Percentiles rank a stretch among this genome's conserved stretches.
Evolutionary conservation across 2,113 vertebrate species (phyloP).

Genomic region (Meles meles): DNA sequence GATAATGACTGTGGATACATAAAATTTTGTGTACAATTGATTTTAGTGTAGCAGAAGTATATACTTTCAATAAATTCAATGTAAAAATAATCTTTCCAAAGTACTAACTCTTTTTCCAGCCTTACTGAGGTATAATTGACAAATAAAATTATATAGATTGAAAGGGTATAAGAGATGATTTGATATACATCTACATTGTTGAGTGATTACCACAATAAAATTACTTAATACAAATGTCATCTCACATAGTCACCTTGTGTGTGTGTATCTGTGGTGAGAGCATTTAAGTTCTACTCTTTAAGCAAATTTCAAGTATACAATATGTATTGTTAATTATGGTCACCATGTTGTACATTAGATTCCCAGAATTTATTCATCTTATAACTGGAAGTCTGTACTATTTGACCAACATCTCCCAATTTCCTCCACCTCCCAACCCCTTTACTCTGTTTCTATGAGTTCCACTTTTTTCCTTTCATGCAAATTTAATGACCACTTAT

Average conservation of each 20-base stretch:
- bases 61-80: neutral
- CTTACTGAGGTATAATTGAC: neutral
- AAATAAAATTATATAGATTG: neutral
- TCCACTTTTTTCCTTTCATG: neutral
- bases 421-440: no score
- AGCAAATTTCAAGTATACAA: neutral
- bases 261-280: neutral
- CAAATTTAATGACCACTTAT: neutral
- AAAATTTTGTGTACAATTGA: neutral
- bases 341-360: neutral
- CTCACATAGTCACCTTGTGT: neutral
- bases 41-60: neutral
- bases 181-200: neutral
- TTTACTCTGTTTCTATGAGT: neutral
- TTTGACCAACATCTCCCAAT: neutral
- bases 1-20: neutral
- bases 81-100: neutral
- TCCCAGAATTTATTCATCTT: neutral
- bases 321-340: neutral
- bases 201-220: neutral
- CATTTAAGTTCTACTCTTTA: neutral
- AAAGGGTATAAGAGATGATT: neutral
- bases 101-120: neutral
- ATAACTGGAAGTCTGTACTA: neutral
- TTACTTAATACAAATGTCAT: neutral